These are phyloP conservation scores for Lagorchestes hirsutus DNA, from an alignment of 2,797 vertebrate genomes.

Conservation along the genomic window DNA sequence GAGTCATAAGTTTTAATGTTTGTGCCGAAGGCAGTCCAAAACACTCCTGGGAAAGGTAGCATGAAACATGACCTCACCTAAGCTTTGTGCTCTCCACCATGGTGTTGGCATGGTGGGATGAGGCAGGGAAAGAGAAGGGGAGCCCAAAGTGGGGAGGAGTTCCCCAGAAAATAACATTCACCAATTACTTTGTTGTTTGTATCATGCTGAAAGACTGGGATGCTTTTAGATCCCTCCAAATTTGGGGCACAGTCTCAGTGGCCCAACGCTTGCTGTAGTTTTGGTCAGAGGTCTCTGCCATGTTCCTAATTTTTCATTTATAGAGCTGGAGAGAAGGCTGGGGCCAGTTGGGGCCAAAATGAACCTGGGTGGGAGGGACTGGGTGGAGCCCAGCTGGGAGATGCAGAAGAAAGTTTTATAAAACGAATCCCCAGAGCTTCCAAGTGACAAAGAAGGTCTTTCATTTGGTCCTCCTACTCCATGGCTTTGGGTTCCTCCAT, in stretches of 20 bases:
- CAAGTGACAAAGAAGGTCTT: neutral
- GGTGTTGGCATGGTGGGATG: neutral
- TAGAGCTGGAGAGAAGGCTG: neutral
- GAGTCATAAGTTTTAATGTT: neutral
- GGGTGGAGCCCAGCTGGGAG: neutral
- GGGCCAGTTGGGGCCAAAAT: neutral
- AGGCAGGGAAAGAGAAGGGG: neutral
- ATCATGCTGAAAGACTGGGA: neutral
- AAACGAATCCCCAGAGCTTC: neutral
- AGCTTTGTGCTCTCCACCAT: neutral
- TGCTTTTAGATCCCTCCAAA: neutral
- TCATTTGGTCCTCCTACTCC: neutral
- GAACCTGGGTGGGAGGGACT: neutral
- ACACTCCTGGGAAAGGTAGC: neutral
- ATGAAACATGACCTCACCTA: neutral
- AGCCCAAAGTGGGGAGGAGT: neutral
- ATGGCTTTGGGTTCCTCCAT: neutral
- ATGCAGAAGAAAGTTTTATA: neutral
- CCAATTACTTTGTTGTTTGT: neutral
- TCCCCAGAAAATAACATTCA: neutral
- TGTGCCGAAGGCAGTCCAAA: neutral
- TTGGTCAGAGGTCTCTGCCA: neutral
- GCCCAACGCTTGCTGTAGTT: neutral
- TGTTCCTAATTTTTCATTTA: neutral
- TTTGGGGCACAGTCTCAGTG: neutral